A percentile compares a stretch with the other conserved stretches of the same genome.
Evolutionary conservation across 2,797 vertebrate genomes (phyloP).

Genomic region (Centroberyx gerrardi): DNA sequence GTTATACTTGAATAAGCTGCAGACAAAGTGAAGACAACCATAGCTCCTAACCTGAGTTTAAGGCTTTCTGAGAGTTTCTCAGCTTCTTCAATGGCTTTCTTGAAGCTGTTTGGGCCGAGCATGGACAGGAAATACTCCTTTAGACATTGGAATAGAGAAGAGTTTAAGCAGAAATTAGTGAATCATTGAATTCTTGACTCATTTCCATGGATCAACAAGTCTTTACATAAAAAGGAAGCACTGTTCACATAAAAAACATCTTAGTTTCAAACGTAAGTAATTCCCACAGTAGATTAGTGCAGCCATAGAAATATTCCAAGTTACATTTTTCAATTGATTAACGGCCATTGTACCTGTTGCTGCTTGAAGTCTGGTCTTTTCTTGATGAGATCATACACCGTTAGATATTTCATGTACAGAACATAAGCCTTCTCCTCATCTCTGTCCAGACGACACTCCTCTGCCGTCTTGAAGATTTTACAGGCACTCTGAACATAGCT

Average conservation of each 20-base stretch:
- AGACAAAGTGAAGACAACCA: background rate
- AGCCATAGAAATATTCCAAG: background rate
- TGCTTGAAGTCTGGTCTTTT: conserved; percentile 96
- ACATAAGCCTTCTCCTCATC: conserved; percentile 98
- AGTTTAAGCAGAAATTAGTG: background rate
- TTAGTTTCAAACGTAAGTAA: too few species aligned
- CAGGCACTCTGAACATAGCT: conserved; percentile 96
- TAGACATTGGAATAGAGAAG: conserved; percentile 34
- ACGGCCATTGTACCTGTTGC: conserved; percentile 88
- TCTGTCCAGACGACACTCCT: conserved; percentile 93
- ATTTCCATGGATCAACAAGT: background rate
- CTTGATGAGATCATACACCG: conserved; percentile 95
- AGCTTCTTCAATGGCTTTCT: conserved; percentile 97
- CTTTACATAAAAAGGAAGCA: background rate
- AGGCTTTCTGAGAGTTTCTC: conserved; percentile 98
- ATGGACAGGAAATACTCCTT: conserved; percentile 94
- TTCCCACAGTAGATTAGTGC: too few species aligned
- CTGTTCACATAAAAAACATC: background rate
- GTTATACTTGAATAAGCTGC: too few species aligned
- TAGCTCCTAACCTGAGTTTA: conserved; percentile 91
- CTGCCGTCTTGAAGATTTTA: conserved; percentile 97
- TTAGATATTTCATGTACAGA: conserved; percentile 97
- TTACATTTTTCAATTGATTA: background rate
- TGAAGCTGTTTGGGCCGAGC: conserved; percentile 92
- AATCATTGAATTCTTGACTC: background rate